These are phyloP conservation scores for Sarcoramphus papa DNA, from an alignment of 2,797 vertebrate genomes.

Conservation along the genomic window DNA sequence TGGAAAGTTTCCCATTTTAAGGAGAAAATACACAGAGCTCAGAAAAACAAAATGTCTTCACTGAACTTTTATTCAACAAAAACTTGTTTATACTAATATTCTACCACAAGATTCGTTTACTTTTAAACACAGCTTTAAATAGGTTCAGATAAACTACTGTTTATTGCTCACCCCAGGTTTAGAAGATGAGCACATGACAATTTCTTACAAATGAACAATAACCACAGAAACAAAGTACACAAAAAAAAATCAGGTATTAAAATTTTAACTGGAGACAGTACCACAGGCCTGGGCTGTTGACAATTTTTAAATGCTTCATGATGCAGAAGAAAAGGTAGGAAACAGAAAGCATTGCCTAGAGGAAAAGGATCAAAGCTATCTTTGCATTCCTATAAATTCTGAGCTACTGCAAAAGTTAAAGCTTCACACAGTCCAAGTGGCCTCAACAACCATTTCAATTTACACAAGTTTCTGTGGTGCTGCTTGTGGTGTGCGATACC, in stretches of 20 bases:
- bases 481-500: not conserved
- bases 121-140: not conserved
- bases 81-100: not conserved
- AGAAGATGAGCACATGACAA: not conserved
- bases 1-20: not conserved
- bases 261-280: not conserved
- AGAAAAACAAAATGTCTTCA: not conserved
- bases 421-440: not conserved
- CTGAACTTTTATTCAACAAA: not conserved
- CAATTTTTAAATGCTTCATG: not conserved
- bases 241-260: not conserved
- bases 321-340: not conserved
- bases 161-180: not conserved
- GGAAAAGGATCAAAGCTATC: not conserved
- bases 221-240: not conserved
- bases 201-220: not conserved
- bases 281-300: not conserved
- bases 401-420: not conserved
- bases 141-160: not conserved
- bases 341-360: not conserved
- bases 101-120: not conserved
- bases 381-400: not conserved
- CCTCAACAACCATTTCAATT: not conserved
- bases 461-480: not conserved
- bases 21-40: not conserved